Evolutionary conservation across 1,140 invertebrate species (phyloP), one percentile per base, ranked within the genome.

Genomic region (Drosophila sulfurigaster): DNA sequence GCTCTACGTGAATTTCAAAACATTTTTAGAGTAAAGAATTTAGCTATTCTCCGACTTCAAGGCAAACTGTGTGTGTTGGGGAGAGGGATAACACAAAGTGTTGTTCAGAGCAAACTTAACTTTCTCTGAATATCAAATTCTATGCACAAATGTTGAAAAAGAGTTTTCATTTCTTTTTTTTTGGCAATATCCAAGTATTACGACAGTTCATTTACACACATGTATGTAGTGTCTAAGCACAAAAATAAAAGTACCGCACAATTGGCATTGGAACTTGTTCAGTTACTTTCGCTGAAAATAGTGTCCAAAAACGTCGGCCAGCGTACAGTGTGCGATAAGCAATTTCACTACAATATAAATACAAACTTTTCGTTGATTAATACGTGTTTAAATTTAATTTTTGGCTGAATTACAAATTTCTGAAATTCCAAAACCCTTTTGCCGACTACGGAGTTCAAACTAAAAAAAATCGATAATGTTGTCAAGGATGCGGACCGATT

Each of bases 251-350:
- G 69, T 78, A 76, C 60, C 62, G 56, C 58, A 89, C 75, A 89
- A 81, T 90, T 80, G 67, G 59, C 66, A 70, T 66, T 81, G 81
- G 62, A 91, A 91, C 88, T 83, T 46, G 88, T 81, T 91, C 73
- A 91, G 78, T 91, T 86, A 91, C 88, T 91, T 91, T 91, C 88
- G 82, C 88, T 91, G 72, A 91, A 91, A 79, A 79, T 59, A 75
- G 69, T 74, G 32, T 63, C 35, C 69, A 73, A 67, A 65, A 67
- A 65, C 45, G 35, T 25, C 35, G 28, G 15, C 3, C 32, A 10
- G 5, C 0, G 28, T 56, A 71, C 74, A 65, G 75, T 73, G 54
- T 32, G 32, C 32, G 5, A 32, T 8, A 7, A 13, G n/a, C 41
- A 43, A 43, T 43, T 43, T 43, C 41, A 43, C n/a, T n/a, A 43